phyloP scores from a whole-genome alignment of 2,888 invertebrate genomes.

The Acanthosepion lycidas region DNA sequence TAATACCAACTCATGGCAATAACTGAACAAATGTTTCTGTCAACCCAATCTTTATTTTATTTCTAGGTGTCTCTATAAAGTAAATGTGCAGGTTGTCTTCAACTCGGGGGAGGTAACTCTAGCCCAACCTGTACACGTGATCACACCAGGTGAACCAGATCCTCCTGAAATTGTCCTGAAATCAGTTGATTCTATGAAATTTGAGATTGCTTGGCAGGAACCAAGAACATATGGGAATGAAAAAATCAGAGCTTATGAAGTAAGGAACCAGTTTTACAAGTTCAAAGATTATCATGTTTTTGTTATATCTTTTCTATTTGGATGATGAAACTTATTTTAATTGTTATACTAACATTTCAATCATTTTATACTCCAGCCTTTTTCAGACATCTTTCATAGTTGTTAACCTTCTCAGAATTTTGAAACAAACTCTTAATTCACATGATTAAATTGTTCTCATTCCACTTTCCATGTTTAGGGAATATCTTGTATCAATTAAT shows the following conservation, averaged over 20 bases:
- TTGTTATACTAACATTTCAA: no score
- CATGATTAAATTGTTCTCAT: no score
- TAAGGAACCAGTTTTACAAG: conserved; percentile 49
- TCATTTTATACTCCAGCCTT: no score
- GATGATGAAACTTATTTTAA: no score
- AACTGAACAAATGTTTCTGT: no score
- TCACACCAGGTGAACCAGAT: conserved; percentile 74
- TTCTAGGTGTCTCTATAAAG: conserved; percentile 69
- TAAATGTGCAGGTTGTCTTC: conserved; percentile 70
- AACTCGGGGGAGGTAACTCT: conserved; percentile 66
- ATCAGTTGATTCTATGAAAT: conserved; percentile 69
- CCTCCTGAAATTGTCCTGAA: conserved; percentile 72
- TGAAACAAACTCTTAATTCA: no score
- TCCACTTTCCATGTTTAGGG: no score
- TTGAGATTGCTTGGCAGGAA: conserved; percentile 74
- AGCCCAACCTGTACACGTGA: conserved; percentile 69
- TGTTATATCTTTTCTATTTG: no score
- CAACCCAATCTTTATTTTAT: background rate
- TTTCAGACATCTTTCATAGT: no score
- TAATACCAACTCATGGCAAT: no score
- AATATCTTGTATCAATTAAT: no score
- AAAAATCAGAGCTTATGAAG: conserved; percentile 72
- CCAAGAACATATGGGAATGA: conserved; percentile 71
- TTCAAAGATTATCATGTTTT: background rate
- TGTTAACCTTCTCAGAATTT: no score